Evolutionary conservation across 2,888 invertebrate genomes (phyloP).

Genomic region (Zaprionus bogoriensis): DNA sequence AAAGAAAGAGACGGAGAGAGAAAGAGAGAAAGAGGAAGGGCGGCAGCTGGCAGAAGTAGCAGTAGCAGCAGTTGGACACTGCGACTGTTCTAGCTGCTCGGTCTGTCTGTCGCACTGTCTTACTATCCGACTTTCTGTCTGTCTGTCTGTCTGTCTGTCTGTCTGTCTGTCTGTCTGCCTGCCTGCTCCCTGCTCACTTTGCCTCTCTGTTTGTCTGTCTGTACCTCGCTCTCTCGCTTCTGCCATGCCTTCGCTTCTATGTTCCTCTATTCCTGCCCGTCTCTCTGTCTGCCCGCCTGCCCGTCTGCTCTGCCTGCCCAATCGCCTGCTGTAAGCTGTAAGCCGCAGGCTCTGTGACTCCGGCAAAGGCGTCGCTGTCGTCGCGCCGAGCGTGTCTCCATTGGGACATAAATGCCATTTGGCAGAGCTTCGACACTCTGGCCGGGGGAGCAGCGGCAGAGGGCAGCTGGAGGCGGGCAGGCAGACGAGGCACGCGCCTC

Average conservation of each 20-base stretch:
- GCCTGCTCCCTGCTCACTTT: no score
- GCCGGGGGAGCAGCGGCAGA: background rate
- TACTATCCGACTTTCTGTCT: no score
- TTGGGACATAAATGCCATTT: slow-evolving; percentile 77
- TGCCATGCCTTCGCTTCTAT: no score
- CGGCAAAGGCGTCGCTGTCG: slow-evolving; percentile 61
- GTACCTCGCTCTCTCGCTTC: no score
- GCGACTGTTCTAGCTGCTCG: background rate
- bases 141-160: background rate
- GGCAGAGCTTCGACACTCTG: slow-evolving; percentile 44
- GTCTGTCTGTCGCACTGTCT: background rate
- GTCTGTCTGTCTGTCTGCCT: slow-evolving; percentile 17
- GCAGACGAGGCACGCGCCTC: slow-evolving; percentile 64
- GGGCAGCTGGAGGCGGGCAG: background rate
- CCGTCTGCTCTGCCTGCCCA: slow-evolving; percentile 11
- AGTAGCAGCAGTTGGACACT: slow-evolving; percentile 8
- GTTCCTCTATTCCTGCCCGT: no score
- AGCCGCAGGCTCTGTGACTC: slow-evolving; percentile 10
- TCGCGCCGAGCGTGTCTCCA: slow-evolving; percentile 71
- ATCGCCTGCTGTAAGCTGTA: slow-evolving; percentile 12
- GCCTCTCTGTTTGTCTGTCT: no score
- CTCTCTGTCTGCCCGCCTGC: background rate
- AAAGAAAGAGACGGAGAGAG: background rate
- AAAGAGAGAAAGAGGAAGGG: no score
- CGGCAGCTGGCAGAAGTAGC: no score